These are phyloP conservation scores for Pseudomyrmex sp. DNA, from an alignment of 1,140 invertebrate genomes.

Conservation along the genomic window DNA sequence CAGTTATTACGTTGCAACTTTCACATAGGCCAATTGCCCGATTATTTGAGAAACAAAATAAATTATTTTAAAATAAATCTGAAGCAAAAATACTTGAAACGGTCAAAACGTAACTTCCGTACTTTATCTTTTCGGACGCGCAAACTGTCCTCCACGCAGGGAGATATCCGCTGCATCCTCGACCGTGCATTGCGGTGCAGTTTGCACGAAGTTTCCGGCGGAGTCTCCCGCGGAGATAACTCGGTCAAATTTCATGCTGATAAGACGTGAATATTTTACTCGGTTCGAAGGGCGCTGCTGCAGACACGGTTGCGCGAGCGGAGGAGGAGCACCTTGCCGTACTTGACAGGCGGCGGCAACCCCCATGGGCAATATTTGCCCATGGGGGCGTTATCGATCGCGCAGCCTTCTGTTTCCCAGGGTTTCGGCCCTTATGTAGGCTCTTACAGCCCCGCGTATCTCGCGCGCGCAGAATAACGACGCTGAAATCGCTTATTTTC, in stretches of 20 bases:
- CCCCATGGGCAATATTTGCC: conserved; percentile 72
- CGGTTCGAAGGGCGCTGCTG: conserved; percentile 14
- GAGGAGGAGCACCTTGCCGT: conserved; percentile 63
- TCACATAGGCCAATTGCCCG: neutral
- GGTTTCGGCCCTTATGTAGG: conserved; percentile 65
- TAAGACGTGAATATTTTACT: conserved; percentile 51
- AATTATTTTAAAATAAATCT: neutral
- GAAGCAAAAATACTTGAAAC: no score
- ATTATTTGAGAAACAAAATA: conserved; percentile 1
- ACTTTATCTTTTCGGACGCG: neutral
- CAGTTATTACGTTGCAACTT: neutral
- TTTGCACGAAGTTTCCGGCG: neutral
- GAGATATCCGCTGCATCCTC: neutral
- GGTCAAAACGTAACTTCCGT: no score
- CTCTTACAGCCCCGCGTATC: conserved; percentile 59
- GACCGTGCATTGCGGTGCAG: neutral
- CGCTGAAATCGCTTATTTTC: conserved; percentile 16
- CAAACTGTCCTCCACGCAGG: neutral
- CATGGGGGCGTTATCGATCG: conserved; percentile 76
- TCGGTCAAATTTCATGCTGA: conserved; percentile 59
- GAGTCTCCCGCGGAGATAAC: conserved; percentile 29
- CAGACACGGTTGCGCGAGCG: conserved; percentile 12
- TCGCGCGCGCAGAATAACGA: conserved; percentile 44
- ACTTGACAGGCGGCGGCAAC: conserved; percentile 31
- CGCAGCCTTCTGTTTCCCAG: conserved; percentile 65